Conservation (phyloP, 1,140 invertebrate species). For the Adelges cooleyi region DNA sequence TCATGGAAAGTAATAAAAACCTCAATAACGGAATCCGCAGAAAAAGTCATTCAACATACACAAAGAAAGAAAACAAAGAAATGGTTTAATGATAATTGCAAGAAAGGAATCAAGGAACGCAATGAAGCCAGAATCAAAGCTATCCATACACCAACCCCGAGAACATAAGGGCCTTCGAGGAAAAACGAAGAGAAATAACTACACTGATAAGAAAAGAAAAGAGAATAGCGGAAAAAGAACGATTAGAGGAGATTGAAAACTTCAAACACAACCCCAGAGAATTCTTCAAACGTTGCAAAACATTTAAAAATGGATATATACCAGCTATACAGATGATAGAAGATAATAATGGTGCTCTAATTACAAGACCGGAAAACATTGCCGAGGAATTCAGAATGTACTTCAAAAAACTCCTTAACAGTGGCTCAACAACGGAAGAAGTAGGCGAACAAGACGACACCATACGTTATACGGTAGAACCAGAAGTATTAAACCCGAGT, state of each 20-base stretch:
- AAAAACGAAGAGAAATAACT: not conserved
- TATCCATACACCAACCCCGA: not conserved
- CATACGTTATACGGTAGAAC: no score
- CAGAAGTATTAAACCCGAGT: no score
- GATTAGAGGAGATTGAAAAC: not conserved
- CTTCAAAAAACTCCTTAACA: no score
- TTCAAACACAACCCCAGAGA: not conserved
- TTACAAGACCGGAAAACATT: not conserved
- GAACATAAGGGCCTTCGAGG: not conserved
- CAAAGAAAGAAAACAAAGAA: constrained; percentile 15
- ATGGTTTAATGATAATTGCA: constrained; percentile 31
- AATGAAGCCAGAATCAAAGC: constrained; percentile 13
- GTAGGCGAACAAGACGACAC: no score
- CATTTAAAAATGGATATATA: not conserved
- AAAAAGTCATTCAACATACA: not conserved
- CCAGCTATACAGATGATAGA: not conserved
- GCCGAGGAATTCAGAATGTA: no score
- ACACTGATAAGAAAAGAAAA: not conserved
- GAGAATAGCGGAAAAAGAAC: not conserved
- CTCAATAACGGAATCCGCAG: not conserved
- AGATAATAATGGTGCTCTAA: not conserved
- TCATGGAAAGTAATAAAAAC: not conserved
- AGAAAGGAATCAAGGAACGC: constrained; percentile 9
- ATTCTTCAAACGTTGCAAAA: not conserved
- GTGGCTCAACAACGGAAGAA: no score